Conservation (phyloP, 2,888 invertebrate genomes). For the Dimorphilus gyrociliatus region DNA sequence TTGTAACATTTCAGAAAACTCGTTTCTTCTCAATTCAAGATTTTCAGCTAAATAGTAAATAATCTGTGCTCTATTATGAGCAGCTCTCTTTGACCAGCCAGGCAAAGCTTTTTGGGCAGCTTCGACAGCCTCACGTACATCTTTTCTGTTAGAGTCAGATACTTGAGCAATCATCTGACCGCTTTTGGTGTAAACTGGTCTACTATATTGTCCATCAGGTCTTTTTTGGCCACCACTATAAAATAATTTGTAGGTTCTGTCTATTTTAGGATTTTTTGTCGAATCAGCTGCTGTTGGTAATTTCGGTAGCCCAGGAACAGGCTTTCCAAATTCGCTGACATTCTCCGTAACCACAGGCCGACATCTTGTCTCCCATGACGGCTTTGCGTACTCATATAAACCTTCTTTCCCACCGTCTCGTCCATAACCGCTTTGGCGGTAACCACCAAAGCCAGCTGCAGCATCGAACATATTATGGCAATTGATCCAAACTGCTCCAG, state of each 20-base stretch:
- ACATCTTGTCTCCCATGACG: slow-evolving; percentile 21
- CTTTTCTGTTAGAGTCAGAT: slow-evolving; percentile 36
- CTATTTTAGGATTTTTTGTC: slow-evolving; percentile 24
- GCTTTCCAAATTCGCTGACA: slow-evolving; percentile 27
- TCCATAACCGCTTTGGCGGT: slow-evolving; percentile 42
- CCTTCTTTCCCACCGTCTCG: slow-evolving; percentile 41
- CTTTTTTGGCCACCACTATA: slow-evolving; percentile 41
- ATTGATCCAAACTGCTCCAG: slow-evolving; percentile 45
- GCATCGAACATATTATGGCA: slow-evolving; percentile 42
- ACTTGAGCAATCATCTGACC: slow-evolving; percentile 32
- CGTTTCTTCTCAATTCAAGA: slow-evolving; percentile 28
- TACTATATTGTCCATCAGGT: slow-evolving; percentile 37
- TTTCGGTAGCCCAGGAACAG: slow-evolving; percentile 16
- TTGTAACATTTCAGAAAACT: slow-evolving; percentile 23
- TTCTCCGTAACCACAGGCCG: slow-evolving; percentile 11
- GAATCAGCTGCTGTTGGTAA: slow-evolving; percentile 7
- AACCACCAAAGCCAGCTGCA: slow-evolving; percentile 40
- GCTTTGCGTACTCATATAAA: slow-evolving; percentile 29
- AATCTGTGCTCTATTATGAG: slow-evolving; percentile 38
- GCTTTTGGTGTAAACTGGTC: slow-evolving; percentile 22
- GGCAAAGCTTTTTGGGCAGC: slow-evolving; percentile 40
- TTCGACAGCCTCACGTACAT: slow-evolving; percentile 41
- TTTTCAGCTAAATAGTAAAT: slow-evolving; percentile 40
- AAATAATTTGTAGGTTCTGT: slow-evolving; percentile 39
- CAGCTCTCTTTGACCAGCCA: slow-evolving; percentile 35